Evolutionary conservation across 92 coral and sea anemone genomes (phyloP), one percentile per base, ranked within the genome.

Genomic region (Phenganax stokvisi): DNA sequence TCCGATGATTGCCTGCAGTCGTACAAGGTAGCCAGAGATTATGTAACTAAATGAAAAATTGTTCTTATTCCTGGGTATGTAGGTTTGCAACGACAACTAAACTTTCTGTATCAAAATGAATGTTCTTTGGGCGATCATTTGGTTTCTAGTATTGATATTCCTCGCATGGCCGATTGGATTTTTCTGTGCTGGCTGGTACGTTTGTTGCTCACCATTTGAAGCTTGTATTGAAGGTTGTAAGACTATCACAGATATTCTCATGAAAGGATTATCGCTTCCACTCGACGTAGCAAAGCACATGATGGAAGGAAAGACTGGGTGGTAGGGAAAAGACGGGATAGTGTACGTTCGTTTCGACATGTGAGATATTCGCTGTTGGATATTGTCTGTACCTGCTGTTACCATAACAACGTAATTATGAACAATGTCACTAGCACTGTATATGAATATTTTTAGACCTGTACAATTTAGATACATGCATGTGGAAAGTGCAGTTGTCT

Each of bases 101-200:
- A 73, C 30, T 73, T 15, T 54, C 77, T 37, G 47, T 37, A 37
- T 7, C 3, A 60, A 77, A 79, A 96, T 96, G 99, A 96, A 96
- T 73, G 89, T 90, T 59, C 81, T 96, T 67, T 96, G 99, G 99
- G 97, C 97, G 55, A 90, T 96, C 84, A 96, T 96, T 76, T 96
- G 99, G 99, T 86, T 96, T 71, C 72, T 96, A 6, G 92, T 92
- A 0, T 86, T 96, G 57, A 90, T 93, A 89, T 96, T 96, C 55
- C 67, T 96, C 25, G 99, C 91, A 11, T 96, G 99, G 99, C 99
- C 99, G 3, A 66, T 96, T 25, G 99, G 97, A 6, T 96, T 96
- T 79, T 96, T 96, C 87, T 96, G 99, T 65, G 97, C 99, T 6
- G 88, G 99, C 52, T 96, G 99, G 99, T 96, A 92, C 82, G 96